Evolutionary conservation across 2,888 invertebrate species (phyloP).

Genomic region (Athripsodes cinereus): DNA sequence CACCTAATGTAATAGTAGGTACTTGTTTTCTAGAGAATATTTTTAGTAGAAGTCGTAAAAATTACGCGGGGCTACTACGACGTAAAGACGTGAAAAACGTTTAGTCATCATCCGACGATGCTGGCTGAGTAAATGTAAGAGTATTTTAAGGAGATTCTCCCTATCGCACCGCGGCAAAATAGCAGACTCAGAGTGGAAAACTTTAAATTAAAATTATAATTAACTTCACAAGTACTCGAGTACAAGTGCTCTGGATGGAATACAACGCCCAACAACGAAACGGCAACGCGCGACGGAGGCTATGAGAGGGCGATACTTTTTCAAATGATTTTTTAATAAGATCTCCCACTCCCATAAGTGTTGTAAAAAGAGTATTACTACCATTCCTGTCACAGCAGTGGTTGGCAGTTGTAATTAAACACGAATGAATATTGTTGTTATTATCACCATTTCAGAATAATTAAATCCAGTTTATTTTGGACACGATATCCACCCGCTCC

Average conservation of each 20-base stretch:
- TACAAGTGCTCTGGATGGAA: constrained; percentile 12
- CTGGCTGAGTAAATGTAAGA: constrained; percentile 10
- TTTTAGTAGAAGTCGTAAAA: too few species aligned
- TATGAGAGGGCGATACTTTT: constrained; percentile 16
- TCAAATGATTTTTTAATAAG: constrained; percentile 21
- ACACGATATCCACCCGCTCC: not conserved
- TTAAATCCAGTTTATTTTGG: constrained; percentile 3
- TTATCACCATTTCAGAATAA: constrained; percentile 10
- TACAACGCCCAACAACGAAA: not conserved
- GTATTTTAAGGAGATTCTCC: constrained; percentile 18
- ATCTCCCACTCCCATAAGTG: constrained; percentile 13
- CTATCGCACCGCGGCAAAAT: constrained; percentile 16
- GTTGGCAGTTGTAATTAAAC: constrained; percentile 20
- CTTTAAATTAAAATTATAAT: constrained; percentile 28
- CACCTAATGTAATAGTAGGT: too few species aligned
- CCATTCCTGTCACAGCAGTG: not conserved
- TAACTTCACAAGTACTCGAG: constrained; percentile 23
- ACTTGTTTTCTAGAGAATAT: not conserved
- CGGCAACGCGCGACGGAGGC: not conserved
- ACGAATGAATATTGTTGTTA: constrained; percentile 18
- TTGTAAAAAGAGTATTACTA: constrained; percentile 16
- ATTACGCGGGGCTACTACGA: not conserved
- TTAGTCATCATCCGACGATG: constrained; percentile 20
- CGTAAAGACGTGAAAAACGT: constrained; percentile 16
- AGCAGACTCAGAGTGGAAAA: constrained; percentile 22